Percentiles rank a stretch among this genome's conserved stretches.
phyloP scores from a whole-genome alignment of 2,888 invertebrate species.

The Parthenolecanium corni region DNA sequence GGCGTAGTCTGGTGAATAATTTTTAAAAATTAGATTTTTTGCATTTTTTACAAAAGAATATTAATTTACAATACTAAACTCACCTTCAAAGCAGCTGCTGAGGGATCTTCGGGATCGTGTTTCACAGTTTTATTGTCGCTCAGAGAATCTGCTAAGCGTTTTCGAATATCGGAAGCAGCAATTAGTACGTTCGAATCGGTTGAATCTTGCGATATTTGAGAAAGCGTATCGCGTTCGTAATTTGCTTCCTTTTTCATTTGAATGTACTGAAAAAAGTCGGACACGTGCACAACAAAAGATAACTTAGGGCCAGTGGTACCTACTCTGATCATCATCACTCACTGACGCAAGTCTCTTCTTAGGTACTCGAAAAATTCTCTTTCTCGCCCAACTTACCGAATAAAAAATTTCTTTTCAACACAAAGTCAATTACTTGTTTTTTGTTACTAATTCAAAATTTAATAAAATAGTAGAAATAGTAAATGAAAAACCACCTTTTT shows the following conservation, averaged over 20 bases:
- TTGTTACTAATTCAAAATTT: no score
- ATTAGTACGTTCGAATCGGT: slow-evolving; percentile 66
- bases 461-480: no score
- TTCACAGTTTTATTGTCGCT: slow-evolving; percentile 63
- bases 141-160: slow-evolving; percentile 68
- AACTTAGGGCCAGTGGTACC: no score
- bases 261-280: slow-evolving; percentile 15
- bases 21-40: not conserved
- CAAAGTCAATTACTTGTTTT: no score
- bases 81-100: slow-evolving; percentile 85
- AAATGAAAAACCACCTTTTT: no score
- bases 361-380: no score
- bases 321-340: no score
- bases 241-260: slow-evolving; percentile 21
- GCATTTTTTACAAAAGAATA: not conserved
- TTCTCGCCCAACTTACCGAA: no score
- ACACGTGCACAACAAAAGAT: no score
- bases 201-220: slow-evolving; percentile 69
- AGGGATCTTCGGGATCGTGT: slow-evolving; percentile 95
- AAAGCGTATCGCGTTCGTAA: slow-evolving; percentile 66
- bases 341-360: no score
- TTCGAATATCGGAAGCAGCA: slow-evolving; percentile 74
- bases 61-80: not conserved
- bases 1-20: not conserved
- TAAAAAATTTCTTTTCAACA: no score